A percentile compares a stretch with the other conserved stretches of the same genome.
Evolutionary conservation across 2,113 vertebrate genomes (phyloP).

Genomic region (Rhineura floridana): DNA sequence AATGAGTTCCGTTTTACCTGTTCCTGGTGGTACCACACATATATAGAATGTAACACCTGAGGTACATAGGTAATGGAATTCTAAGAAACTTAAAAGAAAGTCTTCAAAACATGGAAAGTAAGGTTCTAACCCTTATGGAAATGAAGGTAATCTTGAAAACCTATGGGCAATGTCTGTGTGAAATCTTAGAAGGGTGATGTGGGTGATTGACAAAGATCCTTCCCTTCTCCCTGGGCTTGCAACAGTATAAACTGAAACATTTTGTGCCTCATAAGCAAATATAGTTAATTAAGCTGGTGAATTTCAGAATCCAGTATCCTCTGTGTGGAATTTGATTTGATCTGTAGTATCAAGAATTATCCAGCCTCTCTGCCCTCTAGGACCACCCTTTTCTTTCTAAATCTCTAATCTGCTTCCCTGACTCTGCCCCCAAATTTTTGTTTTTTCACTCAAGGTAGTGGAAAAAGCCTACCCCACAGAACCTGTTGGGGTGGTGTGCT

Average conservation of each 20-base stretch:
- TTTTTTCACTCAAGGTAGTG: slow-evolving; percentile 84
- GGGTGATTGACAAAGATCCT: neutral
- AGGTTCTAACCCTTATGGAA: neutral
- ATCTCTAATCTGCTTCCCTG: neutral
- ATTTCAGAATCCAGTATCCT: neutral
- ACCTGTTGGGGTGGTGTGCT: slow-evolving; percentile 92
- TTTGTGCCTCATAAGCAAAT: neutral
- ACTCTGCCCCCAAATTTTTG: slow-evolving; percentile 14
- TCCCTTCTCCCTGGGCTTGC: neutral
- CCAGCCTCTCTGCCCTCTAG: neutral
- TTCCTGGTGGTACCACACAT: too few relatives aligned
- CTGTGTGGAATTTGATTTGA: neutral
- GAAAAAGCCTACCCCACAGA: slow-evolving; percentile 85
- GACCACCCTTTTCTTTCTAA: neutral
- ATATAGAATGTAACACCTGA: neutral
- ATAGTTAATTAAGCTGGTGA: neutral
- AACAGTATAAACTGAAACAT: neutral
- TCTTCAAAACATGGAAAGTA: neutral
- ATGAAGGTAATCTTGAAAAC: neutral
- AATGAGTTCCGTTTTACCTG: neutral
- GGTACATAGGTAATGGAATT: neutral
- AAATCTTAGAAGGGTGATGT: neutral
- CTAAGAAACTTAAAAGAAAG: neutral
- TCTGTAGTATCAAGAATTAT: neutral
- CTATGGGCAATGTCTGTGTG: neutral